These are phyloP conservation scores for Orestias chungarensis DNA, from an alignment of 2,797 vertebrate species.

Conservation along the genomic window DNA sequence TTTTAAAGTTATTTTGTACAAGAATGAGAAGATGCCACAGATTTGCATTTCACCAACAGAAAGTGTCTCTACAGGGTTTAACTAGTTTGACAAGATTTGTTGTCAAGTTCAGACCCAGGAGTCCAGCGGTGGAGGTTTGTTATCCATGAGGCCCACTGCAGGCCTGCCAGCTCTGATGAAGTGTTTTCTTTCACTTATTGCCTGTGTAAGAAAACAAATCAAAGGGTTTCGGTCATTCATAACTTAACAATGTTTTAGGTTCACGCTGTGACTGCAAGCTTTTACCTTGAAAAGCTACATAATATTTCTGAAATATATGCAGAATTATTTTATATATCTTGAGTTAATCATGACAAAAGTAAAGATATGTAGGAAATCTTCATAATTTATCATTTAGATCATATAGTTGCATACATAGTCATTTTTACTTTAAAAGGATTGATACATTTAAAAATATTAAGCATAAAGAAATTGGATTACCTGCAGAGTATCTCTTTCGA, in stretches of 20 bases:
- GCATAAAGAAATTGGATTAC: conserved; percentile 68
- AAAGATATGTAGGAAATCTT: not conserved
- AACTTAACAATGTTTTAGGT: too few species aligned
- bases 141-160: conserved; percentile 94
- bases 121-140: conserved; percentile 98
- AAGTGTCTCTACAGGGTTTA: conserved; percentile 56
- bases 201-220: conserved; percentile 84
- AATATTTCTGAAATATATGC: too few species aligned
- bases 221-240: conserved; percentile 21
- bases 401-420: not conserved
- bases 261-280: too few species aligned
- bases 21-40: conserved; percentile 55
- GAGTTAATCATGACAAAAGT: too few species aligned
- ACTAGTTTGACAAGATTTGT: conserved; percentile 19
- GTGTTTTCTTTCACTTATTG: conserved; percentile 92
- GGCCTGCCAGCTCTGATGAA: conserved; percentile 96
- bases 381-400: not conserved
- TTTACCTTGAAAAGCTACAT: too few species aligned
- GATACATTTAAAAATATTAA: not conserved
- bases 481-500: conserved; percentile 90
- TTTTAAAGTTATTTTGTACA: conserved; percentile 41
- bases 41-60: conserved; percentile 56
- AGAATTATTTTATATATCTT: too few species aligned
- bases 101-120: conserved; percentile 92
- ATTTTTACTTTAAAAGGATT: not conserved